These are phyloP conservation scores for Leptopilina clavipes DNA, from an alignment of 1,140 invertebrate genomes.

Conservation along the genomic window DNA sequence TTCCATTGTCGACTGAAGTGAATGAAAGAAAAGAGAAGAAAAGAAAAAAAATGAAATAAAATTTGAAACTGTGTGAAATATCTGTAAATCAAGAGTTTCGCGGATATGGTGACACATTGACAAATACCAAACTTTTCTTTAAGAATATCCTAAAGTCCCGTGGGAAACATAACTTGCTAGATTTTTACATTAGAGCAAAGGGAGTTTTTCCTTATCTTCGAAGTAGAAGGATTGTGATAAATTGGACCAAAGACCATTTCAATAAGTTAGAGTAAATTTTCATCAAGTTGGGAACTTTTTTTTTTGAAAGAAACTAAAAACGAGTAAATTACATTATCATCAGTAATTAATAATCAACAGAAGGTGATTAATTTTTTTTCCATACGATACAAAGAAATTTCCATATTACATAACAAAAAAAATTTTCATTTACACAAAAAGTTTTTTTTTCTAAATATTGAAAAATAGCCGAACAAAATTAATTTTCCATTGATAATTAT, in stretches of 20 bases:
- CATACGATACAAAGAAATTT: too few relatives aligned
- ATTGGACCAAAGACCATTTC: not conserved
- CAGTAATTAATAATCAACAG: too few relatives aligned
- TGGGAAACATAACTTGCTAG: not conserved
- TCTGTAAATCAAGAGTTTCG: slow-evolving; percentile 6
- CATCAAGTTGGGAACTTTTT: not conserved
- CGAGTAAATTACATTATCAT: too few relatives aligned
- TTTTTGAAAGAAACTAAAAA: not conserved
- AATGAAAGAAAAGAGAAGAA: too few relatives aligned
- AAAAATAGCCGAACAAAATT: too few relatives aligned
- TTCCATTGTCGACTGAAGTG: too few relatives aligned
- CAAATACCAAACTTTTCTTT: not conserved
- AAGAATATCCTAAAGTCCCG: not conserved
- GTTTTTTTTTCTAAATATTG: too few relatives aligned
- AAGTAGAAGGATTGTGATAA: slow-evolving; percentile 1
- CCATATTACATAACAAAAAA: too few relatives aligned
- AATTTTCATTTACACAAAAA: too few relatives aligned
- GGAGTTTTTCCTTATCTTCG: not conserved
- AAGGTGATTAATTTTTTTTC: too few relatives aligned
- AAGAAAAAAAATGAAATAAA: not conserved
- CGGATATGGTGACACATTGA: slow-evolving; percentile 43
- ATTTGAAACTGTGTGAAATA: not conserved
- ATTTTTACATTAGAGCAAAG: not conserved
- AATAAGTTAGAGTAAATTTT: not conserved
- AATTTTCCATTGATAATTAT: too few relatives aligned